Conservation (phyloP, 2,888 invertebrate genomes). For the Parasteatoda lunata region DNA sequence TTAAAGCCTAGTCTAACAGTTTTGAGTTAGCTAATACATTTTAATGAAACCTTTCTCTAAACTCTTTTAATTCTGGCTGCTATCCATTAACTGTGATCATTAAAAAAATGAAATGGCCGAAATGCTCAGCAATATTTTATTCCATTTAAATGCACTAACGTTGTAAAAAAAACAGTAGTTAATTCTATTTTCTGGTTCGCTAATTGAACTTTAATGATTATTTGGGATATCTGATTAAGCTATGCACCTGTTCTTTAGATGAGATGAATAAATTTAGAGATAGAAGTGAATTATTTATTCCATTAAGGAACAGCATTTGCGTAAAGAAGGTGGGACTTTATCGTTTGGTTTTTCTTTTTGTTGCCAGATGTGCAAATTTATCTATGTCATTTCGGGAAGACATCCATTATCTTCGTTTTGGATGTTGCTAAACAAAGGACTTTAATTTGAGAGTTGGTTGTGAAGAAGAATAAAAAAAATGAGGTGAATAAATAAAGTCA, state of each 20-base stretch:
- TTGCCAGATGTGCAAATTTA: not conserved
- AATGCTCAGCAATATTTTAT: too few species aligned
- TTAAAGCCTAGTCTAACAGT: not conserved
- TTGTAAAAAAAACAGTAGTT: not conserved
- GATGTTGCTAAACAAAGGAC: constrained; percentile 38
- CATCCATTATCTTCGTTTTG: constrained; percentile 31
- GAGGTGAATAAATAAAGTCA: not conserved
- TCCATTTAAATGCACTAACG: too few species aligned
- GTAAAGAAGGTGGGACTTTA: not conserved
- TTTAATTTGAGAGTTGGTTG: constrained; percentile 39
- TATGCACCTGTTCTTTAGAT: constrained; percentile 20
- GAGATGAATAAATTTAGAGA: constrained; percentile 29
- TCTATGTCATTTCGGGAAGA: constrained; percentile 20
- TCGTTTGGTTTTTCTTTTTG: not conserved
- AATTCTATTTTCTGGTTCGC: constrained; percentile 16
- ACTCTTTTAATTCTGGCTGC: not conserved
- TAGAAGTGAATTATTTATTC: constrained; percentile 27
- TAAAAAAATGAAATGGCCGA: not conserved
- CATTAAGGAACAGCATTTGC: constrained; percentile 10
- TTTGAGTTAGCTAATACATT: not conserved
- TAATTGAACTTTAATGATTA: constrained; percentile 8
- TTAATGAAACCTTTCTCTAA: not conserved
- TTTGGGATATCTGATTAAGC: constrained; percentile 24
- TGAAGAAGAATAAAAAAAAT: constrained; percentile 11
- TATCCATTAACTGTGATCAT: not conserved